These are phyloP conservation scores for Tautogolabrus adspersus DNA, from an alignment of 2,113 vertebrate genomes.

Conservation along the genomic window DNA sequence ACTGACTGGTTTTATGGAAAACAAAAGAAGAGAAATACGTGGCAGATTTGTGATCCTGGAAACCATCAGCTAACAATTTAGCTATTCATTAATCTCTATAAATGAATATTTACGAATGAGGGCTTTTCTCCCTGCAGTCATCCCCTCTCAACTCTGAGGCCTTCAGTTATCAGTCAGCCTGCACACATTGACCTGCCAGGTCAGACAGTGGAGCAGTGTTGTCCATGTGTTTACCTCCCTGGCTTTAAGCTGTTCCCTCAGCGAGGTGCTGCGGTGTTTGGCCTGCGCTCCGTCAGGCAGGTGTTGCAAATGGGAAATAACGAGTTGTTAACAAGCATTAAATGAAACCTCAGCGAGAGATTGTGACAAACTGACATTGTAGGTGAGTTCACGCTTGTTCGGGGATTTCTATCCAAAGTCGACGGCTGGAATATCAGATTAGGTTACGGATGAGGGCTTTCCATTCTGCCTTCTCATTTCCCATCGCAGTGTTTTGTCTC, in stretches of 20 bases:
- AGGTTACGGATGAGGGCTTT: slow-evolving; percentile 39
- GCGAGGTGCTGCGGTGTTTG: background rate
- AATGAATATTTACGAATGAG: no score
- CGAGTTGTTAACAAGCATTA: slow-evolving; percentile 72
- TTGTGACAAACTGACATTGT: slow-evolving; percentile 42
- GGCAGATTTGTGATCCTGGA: no score
- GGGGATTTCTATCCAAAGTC: slow-evolving; percentile 10
- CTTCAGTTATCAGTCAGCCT: background rate
- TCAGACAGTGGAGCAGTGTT: background rate
- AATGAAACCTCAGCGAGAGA: slow-evolving; percentile 56
- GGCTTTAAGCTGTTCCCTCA: background rate
- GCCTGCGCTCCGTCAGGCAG: slow-evolving; percentile 3
- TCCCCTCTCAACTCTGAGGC: no score
- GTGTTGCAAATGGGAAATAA: slow-evolving; percentile 74
- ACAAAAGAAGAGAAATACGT: no score
- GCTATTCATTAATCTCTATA: no score
- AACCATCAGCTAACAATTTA: no score
- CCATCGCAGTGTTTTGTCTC: slow-evolving; percentile 32
- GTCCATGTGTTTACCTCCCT: slow-evolving; percentile 17
- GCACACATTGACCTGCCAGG: background rate
- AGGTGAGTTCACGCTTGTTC: slow-evolving; percentile 48
- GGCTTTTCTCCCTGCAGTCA: no score
- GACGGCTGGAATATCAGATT: slow-evolving; percentile 36
- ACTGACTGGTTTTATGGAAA: no score
- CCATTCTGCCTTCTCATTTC: slow-evolving; percentile 12